A percentile compares a stretch with the other conserved stretches of the same genome.
These are phyloP conservation scores for Nipponacmea schrenckii DNA, from an alignment of 2,888 invertebrate species.

Conservation along the genomic window DNA sequence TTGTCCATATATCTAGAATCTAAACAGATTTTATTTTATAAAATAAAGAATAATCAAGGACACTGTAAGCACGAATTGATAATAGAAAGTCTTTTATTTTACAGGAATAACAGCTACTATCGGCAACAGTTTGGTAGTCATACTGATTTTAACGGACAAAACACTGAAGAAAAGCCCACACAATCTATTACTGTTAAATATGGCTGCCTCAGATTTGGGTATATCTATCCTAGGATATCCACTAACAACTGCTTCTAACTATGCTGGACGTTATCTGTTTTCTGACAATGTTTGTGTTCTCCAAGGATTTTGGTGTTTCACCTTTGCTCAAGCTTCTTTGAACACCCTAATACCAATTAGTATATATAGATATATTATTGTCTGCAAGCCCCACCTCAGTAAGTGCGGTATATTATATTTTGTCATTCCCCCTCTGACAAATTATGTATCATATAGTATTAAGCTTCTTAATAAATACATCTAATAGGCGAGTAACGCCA, in stretches of 20 bases:
- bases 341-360: constrained; percentile 35
- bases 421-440: no score
- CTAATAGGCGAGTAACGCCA: no score
- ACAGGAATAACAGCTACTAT: constrained; percentile 21
- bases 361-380: constrained; percentile 36
- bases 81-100: constrained; percentile 4
- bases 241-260: constrained; percentile 29
- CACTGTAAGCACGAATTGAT: no score
- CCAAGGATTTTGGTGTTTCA: constrained; percentile 36
- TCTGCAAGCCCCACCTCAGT: constrained; percentile 36
- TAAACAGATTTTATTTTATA: no score
- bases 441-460: neutral
- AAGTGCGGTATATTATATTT: constrained; percentile 18
- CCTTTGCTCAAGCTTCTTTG: constrained; percentile 32
- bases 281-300: constrained; percentile 29
- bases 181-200: constrained; percentile 35
- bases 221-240: constrained; percentile 38
- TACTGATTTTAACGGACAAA: constrained; percentile 14
- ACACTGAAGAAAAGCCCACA: constrained; percentile 25
- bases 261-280: constrained; percentile 31
- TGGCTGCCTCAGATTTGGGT: constrained; percentile 38
- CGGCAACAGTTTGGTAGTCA: constrained; percentile 22
- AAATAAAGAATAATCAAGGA: no score
- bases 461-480: no score
- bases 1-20: no score